These are phyloP conservation scores for Micrastur ruficollis DNA, from an alignment of 2,797 vertebrate species.

Conservation along the genomic window DNA sequence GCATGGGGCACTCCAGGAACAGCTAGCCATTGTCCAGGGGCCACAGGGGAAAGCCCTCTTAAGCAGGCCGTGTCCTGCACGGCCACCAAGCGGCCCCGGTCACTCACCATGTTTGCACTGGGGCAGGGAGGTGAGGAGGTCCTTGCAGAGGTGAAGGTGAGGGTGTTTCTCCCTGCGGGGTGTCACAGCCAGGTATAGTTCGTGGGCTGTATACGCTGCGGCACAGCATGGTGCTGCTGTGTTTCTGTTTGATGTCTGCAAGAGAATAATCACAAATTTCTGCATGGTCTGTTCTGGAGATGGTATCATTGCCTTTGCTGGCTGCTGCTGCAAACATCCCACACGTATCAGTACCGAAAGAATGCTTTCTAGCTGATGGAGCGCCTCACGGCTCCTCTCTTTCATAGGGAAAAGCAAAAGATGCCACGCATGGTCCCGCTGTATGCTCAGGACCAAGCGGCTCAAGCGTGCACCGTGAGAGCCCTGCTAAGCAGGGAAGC, in stretches of 20 bases:
- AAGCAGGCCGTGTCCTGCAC: neutral
- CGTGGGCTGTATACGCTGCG: fast-evolving
- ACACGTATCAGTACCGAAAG: too few relatives aligned
- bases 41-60: neutral
- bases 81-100: neutral
- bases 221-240: neutral
- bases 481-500: too few relatives aligned
- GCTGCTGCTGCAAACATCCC: neutral
- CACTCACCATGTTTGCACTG: neutral
- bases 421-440: fast-evolving
- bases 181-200: neutral
- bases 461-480: neutral
- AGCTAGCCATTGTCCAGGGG: neutral
- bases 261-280: neutral
- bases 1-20: constrained; percentile 17
- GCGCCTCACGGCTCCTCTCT: neutral
- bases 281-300: neutral
- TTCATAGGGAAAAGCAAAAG: neutral
- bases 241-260: neutral
- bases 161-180: neutral
- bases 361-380: neutral
- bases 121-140: neutral
- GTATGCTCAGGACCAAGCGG: neutral
- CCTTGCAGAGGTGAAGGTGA: neutral
- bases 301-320: neutral